phyloP scores from a whole-genome alignment of 2,888 invertebrate species.

The Arctia plantaginis region DNA sequence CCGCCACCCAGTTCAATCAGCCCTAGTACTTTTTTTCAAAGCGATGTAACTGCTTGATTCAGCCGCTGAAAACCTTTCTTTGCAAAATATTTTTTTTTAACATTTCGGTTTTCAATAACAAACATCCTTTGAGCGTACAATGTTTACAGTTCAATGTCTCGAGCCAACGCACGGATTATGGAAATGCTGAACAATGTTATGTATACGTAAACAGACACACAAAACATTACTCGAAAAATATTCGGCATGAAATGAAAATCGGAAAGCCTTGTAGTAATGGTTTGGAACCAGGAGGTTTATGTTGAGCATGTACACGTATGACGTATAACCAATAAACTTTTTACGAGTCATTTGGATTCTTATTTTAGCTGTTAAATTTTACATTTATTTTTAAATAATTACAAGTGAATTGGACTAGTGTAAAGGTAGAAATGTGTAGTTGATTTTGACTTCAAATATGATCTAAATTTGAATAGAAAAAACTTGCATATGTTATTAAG shows the following conservation, averaged over 20 bases:
- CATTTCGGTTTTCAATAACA: slow-evolving; percentile 24
- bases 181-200: slow-evolving; percentile 35
- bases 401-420: not conserved
- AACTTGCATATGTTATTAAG: no score
- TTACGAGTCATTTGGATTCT: not conserved
- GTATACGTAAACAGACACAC: slow-evolving; percentile 42
- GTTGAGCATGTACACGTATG: not conserved
- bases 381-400: not conserved
- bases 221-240: slow-evolving; percentile 31
- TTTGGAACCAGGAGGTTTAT: not conserved
- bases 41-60: not conserved
- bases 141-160: slow-evolving; percentile 28
- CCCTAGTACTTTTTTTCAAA: not conserved
- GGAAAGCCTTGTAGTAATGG: slow-evolving; percentile 11
- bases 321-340: not conserved
- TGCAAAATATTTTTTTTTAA: slow-evolving; percentile 8
- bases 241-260: slow-evolving; percentile 34
- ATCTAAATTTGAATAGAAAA: no score
- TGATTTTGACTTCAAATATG: no score
- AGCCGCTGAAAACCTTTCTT: not conserved
- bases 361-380: not conserved
- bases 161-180: slow-evolving; percentile 38
- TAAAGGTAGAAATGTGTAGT: no score
- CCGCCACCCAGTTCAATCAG: no score
- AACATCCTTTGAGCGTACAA: slow-evolving; percentile 19